A percentile compares a stretch with the other conserved stretches of the same genome.
Evolutionary conservation across 1,140 invertebrate species (phyloP).

Genomic region (Neuroterus valhalla): DNA sequence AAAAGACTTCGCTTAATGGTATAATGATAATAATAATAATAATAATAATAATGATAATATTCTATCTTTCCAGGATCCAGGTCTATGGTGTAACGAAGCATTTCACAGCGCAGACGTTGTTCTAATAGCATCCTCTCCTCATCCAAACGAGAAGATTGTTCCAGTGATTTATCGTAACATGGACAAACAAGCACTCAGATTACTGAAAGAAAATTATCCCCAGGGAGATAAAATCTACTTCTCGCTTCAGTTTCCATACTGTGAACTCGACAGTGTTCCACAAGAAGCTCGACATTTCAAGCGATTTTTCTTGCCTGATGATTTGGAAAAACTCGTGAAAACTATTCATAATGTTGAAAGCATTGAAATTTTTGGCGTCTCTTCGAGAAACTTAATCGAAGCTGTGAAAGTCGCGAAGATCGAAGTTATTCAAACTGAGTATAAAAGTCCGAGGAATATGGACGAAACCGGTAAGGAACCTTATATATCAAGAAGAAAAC

Average conservation of each 20-base stretch:
- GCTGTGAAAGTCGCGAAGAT: slow-evolving; percentile 60
- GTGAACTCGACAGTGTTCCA: slow-evolving; percentile 63
- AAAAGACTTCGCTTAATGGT: too few relatives aligned
- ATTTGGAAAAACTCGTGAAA: slow-evolving; percentile 65
- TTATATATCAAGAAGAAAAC: too few relatives aligned
- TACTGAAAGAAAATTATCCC: slow-evolving; percentile 64
- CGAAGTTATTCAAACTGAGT: slow-evolving; percentile 48
- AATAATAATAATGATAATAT: too few relatives aligned
- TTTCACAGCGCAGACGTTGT: slow-evolving; percentile 63
- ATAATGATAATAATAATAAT: too few relatives aligned
- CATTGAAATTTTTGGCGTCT: slow-evolving; percentile 52
- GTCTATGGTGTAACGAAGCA: slow-evolving; percentile 67
- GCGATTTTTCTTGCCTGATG: slow-evolving; percentile 62
- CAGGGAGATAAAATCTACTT: slow-evolving; percentile 63
- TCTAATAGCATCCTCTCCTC: slow-evolving; percentile 66
- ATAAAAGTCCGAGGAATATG: slow-evolving; percentile 41
- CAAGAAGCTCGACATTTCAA: slow-evolving; percentile 65
- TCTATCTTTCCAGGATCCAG: slow-evolving; percentile 65
- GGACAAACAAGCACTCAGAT: slow-evolving; percentile 61
- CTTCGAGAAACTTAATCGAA: slow-evolving; percentile 59
- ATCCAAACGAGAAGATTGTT: slow-evolving; percentile 44
- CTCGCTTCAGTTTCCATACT: slow-evolving; percentile 68
- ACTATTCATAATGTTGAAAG: slow-evolving; percentile 61
- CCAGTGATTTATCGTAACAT: slow-evolving; percentile 62
- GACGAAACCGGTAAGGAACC: slow-evolving; percentile 55